A percentile compares a stretch with the other conserved stretches of the same genome.
phyloP scores from a whole-genome alignment of 2,113 vertebrate species.

The Vimba vimba region DNA sequence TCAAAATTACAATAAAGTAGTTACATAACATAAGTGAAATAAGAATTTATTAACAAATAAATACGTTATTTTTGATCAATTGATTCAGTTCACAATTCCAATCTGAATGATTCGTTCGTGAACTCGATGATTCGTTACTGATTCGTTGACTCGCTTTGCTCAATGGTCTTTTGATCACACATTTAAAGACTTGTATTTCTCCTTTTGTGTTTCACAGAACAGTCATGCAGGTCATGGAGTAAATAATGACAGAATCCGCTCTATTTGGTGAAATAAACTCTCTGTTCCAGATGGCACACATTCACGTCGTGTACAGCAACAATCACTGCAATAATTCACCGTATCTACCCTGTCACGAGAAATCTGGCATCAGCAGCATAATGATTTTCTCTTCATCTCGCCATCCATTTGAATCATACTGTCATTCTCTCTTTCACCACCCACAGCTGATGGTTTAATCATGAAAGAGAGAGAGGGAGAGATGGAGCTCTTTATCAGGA shows the following conservation, averaged over 20 bases:
- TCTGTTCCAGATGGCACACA: neutral
- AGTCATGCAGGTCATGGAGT: neutral
- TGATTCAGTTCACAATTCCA: neutral
- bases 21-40: too few relatives aligned
- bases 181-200: neutral
- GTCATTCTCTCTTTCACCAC: slow-evolving; percentile 7
- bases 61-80: neutral
- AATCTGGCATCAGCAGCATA: neutral
- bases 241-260: neutral
- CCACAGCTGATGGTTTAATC: slow-evolving; percentile 22
- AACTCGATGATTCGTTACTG: too few relatives aligned
- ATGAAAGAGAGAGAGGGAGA: neutral
- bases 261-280: neutral
- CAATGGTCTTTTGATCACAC: neutral
- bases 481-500: neutral
- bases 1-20: neutral
- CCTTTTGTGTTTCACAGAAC: neutral
- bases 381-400: slow-evolving; percentile 9
- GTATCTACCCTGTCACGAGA: slow-evolving; percentile 6
- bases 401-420: slow-evolving; percentile 21
- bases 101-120: neutral
- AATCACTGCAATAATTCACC: neutral
- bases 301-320: neutral
- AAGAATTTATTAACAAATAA: neutral
- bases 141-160: neutral